Conservation (phyloP, 2,888 invertebrate species). For the Creontiades dilutus region DNA sequence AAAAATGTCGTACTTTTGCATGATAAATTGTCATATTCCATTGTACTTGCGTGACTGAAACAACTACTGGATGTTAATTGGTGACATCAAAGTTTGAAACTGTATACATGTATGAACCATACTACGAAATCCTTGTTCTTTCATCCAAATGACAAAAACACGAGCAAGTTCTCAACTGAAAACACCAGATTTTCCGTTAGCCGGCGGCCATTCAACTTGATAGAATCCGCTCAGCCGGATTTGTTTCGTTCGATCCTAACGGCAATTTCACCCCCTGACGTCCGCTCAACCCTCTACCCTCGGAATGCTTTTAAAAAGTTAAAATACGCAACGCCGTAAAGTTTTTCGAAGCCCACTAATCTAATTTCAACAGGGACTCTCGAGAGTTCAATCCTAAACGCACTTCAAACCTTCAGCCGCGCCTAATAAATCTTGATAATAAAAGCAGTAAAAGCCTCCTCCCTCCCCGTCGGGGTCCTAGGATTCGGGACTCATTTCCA, state of each 20-base stretch:
- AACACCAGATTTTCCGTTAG: no score
- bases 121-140: no score
- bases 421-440: not conserved
- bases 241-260: not conserved
- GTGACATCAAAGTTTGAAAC: no score
- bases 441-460: not conserved
- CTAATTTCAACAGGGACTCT: not conserved
- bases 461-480: no score
- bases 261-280: not conserved
- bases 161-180: no score
- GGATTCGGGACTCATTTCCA: no score
- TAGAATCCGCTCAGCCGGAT: not conserved
- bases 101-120: no score
- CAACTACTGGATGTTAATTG: no score
- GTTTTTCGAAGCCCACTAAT: slow-evolving; percentile 39
- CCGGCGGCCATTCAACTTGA: not conserved
- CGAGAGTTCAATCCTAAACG: not conserved
- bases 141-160: no score
- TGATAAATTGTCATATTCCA: no score
- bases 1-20: no score
- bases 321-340: not conserved
- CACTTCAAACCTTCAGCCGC: not conserved
- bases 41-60: no score
- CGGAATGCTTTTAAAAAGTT: slow-evolving; percentile 39
- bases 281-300: not conserved